Evolutionary conservation across 1,140 invertebrate genomes (phyloP).

Genomic region (Elysia chlorotica): DNA sequence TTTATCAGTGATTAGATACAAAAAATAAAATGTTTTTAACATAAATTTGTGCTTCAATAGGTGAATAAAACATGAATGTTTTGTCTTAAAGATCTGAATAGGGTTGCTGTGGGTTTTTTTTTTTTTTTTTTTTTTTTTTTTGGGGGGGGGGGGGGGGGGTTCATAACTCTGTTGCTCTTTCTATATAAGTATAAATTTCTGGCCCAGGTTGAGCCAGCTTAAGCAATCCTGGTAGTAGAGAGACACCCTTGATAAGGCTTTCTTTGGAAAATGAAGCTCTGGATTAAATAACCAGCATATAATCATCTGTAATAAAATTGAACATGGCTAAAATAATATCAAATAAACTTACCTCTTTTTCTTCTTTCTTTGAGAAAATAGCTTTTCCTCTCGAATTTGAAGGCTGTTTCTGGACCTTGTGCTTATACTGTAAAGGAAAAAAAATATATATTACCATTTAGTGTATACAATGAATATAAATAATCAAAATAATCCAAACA

Average conservation of each 20-base stretch:
- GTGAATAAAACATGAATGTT: background rate
- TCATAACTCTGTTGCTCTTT: background rate
- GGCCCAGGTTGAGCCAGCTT: background rate
- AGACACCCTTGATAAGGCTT: background rate
- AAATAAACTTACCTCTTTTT: slow-evolving; percentile 9
- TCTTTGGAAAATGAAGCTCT: background rate
- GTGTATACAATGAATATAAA: no score
- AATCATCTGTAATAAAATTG: no score
- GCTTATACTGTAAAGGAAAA: slow-evolving; percentile 8
- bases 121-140: no score
- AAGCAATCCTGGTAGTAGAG: background rate
- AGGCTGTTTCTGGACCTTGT: background rate
- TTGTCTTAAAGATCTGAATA: background rate
- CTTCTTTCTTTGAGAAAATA: slow-evolving; percentile 18
- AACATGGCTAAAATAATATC: no score
- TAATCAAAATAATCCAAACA: no score
- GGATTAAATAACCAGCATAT: background rate
- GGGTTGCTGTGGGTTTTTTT: no score
- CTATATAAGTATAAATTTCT: background rate
- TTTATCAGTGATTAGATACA: background rate
- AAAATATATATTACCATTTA: no score
- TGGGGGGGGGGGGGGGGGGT: no score
- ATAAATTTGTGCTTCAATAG: background rate
- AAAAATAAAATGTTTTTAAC: background rate
- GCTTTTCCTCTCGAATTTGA: slow-evolving; percentile 3